These are phyloP conservation scores for Colaptes auratus DNA, from an alignment of 2,113 vertebrate genomes.

Conservation along the genomic window DNA sequence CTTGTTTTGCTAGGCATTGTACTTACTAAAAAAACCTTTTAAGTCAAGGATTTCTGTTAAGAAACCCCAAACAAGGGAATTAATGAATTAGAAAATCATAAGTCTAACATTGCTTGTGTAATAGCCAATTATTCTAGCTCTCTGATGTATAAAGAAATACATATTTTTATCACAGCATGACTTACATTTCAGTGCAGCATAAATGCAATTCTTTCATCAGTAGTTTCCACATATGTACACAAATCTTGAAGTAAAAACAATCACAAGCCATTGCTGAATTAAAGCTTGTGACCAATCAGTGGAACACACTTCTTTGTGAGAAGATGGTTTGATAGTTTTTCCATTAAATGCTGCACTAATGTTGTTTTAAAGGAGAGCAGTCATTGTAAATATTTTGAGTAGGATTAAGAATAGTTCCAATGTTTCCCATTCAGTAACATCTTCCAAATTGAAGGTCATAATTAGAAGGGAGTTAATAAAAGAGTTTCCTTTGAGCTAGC, in stretches of 20 bases:
- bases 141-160: conserved; percentile 50
- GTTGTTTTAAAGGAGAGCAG: not conserved
- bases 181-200: not conserved
- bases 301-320: not conserved
- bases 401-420: not conserved
- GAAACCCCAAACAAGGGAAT: not conserved
- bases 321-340: not conserved
- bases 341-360: not conserved
- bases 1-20: not conserved
- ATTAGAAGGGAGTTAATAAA: not conserved
- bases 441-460: not conserved
- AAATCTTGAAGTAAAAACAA: conserved; percentile 16
- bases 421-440: not conserved
- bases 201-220: conserved; percentile 51
- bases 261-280: not conserved
- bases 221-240: conserved; percentile 16
- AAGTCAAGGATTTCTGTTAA: conserved; percentile 2
- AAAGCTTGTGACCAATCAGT: not conserved
- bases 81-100: conserved; percentile 34
- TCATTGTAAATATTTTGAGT: not conserved
- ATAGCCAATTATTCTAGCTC: conserved; percentile 50
- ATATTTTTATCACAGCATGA: conserved; percentile 52
- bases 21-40: not conserved
- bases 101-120: conserved; percentile 6
- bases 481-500: not conserved